These are phyloP conservation scores for Hirtodrosophila histrioides DNA, from an alignment of 2,888 invertebrate genomes.

Conservation along the genomic window DNA sequence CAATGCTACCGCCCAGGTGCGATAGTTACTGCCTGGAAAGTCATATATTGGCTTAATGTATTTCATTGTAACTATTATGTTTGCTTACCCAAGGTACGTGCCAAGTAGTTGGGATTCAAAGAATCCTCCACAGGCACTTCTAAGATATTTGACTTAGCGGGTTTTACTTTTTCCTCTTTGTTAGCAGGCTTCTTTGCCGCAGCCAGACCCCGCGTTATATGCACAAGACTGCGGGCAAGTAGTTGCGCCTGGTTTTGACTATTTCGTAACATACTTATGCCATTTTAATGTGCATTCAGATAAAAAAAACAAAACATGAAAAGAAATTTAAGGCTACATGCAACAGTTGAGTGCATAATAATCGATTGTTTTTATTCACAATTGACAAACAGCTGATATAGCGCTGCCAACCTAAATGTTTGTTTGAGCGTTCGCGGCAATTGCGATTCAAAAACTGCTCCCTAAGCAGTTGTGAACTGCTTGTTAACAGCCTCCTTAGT, in stretches of 20 bases:
- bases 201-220: conserved; percentile 30
- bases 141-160: conserved; percentile 1
- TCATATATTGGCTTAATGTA: neutral
- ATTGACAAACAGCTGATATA: conserved; percentile 6
- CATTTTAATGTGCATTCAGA: conserved; percentile 21
- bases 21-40: conserved; percentile 68
- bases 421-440: too few relatives aligned
- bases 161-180: conserved; percentile 28
- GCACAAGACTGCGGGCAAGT: conserved; percentile 28
- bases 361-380: neutral
- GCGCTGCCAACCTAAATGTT: conserved; percentile 18
- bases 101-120: conserved; percentile 62
- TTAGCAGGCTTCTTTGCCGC: conserved; percentile 19
- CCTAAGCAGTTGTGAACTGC: too few relatives aligned
- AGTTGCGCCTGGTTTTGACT: conserved; percentile 40
- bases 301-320: neutral
- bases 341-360: conserved; percentile 23
- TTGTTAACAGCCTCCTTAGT: too few relatives aligned
- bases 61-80: neutral
- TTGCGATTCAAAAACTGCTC: too few relatives aligned
- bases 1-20: conserved; percentile 69
- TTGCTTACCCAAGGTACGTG: conserved; percentile 57
- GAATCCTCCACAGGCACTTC: conserved; percentile 48
- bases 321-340: conserved; percentile 3
- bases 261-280: conserved; percentile 59